Conservation (phyloP, 2,113 vertebrate genomes). For the Pontoporia blainvillei region DNA sequence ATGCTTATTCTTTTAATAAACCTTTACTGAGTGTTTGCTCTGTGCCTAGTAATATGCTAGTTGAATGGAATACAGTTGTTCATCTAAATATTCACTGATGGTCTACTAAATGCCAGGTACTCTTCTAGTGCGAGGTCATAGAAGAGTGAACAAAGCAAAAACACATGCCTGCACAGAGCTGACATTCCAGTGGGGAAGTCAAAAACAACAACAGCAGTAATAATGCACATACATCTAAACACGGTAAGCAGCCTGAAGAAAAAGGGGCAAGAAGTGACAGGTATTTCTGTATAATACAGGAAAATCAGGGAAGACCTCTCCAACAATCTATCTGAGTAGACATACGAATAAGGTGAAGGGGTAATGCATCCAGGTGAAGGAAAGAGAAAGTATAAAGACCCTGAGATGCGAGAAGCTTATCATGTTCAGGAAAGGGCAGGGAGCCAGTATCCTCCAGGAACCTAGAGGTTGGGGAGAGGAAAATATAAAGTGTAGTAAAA, state of each 20-base stretch:
- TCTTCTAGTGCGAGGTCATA: background rate
- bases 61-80: background rate
- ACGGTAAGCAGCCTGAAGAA: background rate
- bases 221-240: background rate
- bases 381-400: background rate
- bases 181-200: background rate
- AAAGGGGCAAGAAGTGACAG: background rate
- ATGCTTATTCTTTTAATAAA: background rate
- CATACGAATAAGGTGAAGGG: background rate
- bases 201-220: fast-evolving
- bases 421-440: background rate
- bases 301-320: background rate
- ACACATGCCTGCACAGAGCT: background rate
- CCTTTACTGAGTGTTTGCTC: background rate
- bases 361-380: background rate
- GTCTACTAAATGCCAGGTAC: background rate
- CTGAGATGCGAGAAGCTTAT: background rate
- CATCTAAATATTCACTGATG: background rate
- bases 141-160: background rate
- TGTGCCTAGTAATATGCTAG: background rate
- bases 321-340: background rate
- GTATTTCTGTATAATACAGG: background rate
- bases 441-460: background rate
- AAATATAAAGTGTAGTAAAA: background rate
- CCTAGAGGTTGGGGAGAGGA: background rate